These are phyloP conservation scores for Megalopta genalis DNA, from an alignment of 1,140 invertebrate species.

Conservation along the genomic window DNA sequence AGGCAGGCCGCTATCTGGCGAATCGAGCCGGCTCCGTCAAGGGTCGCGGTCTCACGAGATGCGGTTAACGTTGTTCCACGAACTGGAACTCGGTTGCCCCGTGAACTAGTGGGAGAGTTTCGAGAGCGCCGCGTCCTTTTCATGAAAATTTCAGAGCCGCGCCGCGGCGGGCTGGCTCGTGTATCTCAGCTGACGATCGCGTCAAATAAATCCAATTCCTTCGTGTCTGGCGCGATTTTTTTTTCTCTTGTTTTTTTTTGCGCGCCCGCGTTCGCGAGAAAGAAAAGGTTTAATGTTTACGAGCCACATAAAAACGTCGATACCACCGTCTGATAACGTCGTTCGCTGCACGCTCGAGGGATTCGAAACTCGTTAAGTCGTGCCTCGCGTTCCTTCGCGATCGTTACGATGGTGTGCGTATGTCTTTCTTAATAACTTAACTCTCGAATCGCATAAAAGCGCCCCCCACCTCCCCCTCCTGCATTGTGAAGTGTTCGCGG, in stretches of 20 bases:
- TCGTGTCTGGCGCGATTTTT: not conserved
- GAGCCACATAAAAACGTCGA: constrained; percentile 17
- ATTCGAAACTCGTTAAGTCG: constrained; percentile 30
- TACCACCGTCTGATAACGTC: constrained; percentile 17
- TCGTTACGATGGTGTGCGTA: not conserved
- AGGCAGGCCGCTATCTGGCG: constrained; percentile 39
- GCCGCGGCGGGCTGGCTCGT: no score
- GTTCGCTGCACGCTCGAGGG: constrained; percentile 1
- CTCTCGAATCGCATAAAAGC: constrained; percentile 5
- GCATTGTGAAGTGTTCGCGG: no score
- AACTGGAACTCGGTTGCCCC: constrained; percentile 55
- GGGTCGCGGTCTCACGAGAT: constrained; percentile 59
- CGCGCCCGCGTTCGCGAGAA: not conserved
- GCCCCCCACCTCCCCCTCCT: no score
- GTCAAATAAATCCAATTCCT: constrained; percentile 14
- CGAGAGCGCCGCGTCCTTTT: constrained; percentile 6
- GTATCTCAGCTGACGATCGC: not conserved
- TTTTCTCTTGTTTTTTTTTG: not conserved
- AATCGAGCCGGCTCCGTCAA: constrained; percentile 50
- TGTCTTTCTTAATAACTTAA: constrained; percentile 9
- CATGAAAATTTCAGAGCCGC: constrained; percentile 5
- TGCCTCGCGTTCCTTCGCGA: not conserved
- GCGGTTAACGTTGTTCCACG: constrained; percentile 59
- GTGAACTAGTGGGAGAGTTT: constrained; percentile 40
- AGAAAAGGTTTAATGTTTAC: constrained; percentile 16